Evolutionary conservation across 2,888 invertebrate genomes (phyloP).

Genomic region (Abscondita cerata): DNA sequence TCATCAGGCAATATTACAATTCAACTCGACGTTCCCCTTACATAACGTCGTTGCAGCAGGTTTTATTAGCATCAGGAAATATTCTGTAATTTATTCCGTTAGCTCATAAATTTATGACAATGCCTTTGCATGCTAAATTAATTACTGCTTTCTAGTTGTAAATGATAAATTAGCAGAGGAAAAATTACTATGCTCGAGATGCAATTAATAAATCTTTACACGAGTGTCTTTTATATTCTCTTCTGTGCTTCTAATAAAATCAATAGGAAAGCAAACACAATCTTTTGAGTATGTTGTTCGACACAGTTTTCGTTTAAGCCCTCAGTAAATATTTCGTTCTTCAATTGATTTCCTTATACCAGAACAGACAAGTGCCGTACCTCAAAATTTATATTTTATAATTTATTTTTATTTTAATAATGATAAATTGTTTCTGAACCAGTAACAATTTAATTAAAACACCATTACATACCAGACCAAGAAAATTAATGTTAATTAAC

Average conservation of each 20-base stretch:
- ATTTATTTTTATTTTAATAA: background rate
- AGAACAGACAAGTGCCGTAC: too few species aligned
- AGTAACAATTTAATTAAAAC: background rate
- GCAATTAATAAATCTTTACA: constrained; percentile 32
- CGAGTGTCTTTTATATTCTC: constrained; percentile 24
- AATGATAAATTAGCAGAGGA: constrained; percentile 32
- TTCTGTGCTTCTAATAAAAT: background rate
- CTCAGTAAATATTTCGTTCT: too few species aligned
- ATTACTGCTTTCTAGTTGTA: constrained; percentile 32
- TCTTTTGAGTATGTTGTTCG: too few species aligned
- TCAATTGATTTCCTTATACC: too few species aligned
- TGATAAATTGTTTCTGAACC: background rate
- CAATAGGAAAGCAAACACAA: background rate
- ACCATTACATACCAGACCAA: background rate
- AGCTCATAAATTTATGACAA: constrained; percentile 30
- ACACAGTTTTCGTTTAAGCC: too few species aligned
- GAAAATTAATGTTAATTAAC: constrained; percentile 1
- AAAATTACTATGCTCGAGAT: constrained; percentile 29
- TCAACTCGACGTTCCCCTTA: background rate
- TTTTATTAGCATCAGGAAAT: constrained; percentile 31
- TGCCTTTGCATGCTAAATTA: constrained; percentile 35
- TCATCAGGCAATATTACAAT: constrained; percentile 10
- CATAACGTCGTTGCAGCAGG: constrained; percentile 9
- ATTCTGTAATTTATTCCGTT: constrained; percentile 28
- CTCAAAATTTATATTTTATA: background rate